Base-by-base conservation (phyloP, 2,888 invertebrate genomes). In the Uloborus plumipes region DNA sequence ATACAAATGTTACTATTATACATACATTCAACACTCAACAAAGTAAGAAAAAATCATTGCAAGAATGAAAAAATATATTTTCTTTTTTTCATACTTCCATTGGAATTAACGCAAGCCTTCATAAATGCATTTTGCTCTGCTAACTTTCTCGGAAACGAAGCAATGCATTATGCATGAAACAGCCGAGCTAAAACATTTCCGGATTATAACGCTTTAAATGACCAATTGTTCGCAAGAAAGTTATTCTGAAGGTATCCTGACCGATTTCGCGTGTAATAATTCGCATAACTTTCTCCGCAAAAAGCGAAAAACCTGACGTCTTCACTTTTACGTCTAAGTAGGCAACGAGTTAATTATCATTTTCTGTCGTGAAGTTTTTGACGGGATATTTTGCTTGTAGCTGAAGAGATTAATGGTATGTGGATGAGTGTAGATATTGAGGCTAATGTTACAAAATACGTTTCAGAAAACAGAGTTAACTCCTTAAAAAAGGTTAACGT, bases 141-240 rank as follows among this genome's bases (percentile, higher is more conserved):
- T 64, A 31, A 64, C 31, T 9, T 31, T 18, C 47, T 26, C n/a
- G 39, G 49, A 18, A 49, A 47, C 39, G 61, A 13, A 26, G 51
- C n/a, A 47, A 74, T 74, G 58, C 66, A 74, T 74, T 26, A 74
- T 74, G 65, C 74, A 74, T 74, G 31, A 74, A 49, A 16, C 13
- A 49, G 18, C 18, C 14, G 47, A 47, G 31, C 47, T 4, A 6
- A 18, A 20, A 39, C 18, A 31, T 65, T 65, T 65, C 65, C 39
- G 18, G 16, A 13, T 16, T 15, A n/a, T 18, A 18, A 50, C 9
- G 61, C 14, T 49, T 15, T 74, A 74, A 74, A 66, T 66, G 39
- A 58, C 74, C 74, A 58, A 74, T 74, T 74, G 74, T 74, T 49
- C 49, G 15, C 16, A n/a, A 6, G 26, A 55, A 65, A 16, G 50